These are phyloP conservation scores for Dasypogon diadema DNA, from an alignment of 2,888 invertebrate species.

Conservation along the genomic window DNA sequence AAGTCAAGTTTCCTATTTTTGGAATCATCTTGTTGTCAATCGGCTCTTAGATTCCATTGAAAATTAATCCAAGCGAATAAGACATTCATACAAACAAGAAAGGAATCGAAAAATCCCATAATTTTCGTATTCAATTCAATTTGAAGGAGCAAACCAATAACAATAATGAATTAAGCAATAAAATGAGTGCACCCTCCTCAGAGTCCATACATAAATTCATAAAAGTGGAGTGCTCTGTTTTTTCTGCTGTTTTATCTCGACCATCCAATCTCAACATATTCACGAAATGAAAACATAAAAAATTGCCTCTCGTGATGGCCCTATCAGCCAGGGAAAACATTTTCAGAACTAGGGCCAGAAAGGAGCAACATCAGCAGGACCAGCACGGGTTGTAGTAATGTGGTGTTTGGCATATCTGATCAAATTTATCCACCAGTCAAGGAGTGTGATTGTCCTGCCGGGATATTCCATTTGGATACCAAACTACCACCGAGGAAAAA, in stretches of 20 bases:
- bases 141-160: constrained; percentile 55
- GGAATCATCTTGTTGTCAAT: no score
- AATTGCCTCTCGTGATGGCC: constrained; percentile 56
- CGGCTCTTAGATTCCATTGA: neutral
- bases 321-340: constrained; percentile 47
- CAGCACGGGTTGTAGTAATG: constrained; percentile 33
- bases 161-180: constrained; percentile 57
- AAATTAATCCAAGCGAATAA: neutral
- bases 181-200: constrained; percentile 51
- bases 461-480: constrained; percentile 45
- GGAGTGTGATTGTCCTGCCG: constrained; percentile 23
- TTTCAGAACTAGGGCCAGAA: constrained; percentile 18
- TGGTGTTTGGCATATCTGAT: constrained; percentile 55
- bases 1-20: no score
- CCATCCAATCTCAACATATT: constrained; percentile 56
- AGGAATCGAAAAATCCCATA: neutral
- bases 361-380: constrained; percentile 45
- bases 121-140: constrained; percentile 53
- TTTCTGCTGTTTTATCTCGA: constrained; percentile 51
- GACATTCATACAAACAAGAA: neutral
- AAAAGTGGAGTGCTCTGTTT: constrained; percentile 46
- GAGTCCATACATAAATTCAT: constrained; percentile 47
- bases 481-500: neutral
- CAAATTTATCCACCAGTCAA: constrained; percentile 54
- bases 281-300: constrained; percentile 57